These are phyloP conservation scores for Actinemys pallida DNA, from an alignment of 2,113 vertebrate genomes.

Conservation along the genomic window DNA sequence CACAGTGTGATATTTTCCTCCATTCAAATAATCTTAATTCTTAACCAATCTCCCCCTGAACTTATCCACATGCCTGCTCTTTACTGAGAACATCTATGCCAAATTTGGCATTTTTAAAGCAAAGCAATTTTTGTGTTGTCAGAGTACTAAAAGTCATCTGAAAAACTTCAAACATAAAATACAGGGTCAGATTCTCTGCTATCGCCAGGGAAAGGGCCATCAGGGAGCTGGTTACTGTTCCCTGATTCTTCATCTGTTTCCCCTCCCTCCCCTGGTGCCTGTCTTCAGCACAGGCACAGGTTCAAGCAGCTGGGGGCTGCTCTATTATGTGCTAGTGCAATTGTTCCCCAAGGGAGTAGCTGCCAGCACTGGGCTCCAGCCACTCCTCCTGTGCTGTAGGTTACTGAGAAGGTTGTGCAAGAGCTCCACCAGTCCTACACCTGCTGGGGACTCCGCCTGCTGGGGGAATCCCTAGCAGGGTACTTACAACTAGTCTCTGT, in stretches of 20 bases:
- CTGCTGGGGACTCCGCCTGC: background rate
- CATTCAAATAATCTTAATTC: background rate
- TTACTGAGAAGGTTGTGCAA: background rate
- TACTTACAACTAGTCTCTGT: background rate
- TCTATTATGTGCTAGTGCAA: fast-evolving
- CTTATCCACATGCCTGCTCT: background rate
- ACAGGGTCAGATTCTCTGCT: background rate
- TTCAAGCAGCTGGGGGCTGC: background rate
- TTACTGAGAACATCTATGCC: background rate
- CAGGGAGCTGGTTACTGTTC: background rate
- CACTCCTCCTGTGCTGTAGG: fast-evolving
- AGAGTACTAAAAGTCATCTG: background rate
- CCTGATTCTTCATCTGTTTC: background rate
- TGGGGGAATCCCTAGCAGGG: background rate
- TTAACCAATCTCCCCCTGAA: background rate
- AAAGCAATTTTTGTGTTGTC: background rate
- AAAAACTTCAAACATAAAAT: background rate
- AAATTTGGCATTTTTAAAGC: background rate
- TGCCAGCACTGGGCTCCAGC: fast-evolving
- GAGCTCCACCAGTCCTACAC: background rate
- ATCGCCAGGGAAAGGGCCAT: fast-evolving
- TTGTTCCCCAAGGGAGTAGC: fast-evolving
- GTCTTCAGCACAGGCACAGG: background rate
- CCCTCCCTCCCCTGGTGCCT: background rate
- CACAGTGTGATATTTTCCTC: background rate